phyloP scores from a whole-genome alignment of 2,113 vertebrate genomes.

The Daboia siamensis region DNA sequence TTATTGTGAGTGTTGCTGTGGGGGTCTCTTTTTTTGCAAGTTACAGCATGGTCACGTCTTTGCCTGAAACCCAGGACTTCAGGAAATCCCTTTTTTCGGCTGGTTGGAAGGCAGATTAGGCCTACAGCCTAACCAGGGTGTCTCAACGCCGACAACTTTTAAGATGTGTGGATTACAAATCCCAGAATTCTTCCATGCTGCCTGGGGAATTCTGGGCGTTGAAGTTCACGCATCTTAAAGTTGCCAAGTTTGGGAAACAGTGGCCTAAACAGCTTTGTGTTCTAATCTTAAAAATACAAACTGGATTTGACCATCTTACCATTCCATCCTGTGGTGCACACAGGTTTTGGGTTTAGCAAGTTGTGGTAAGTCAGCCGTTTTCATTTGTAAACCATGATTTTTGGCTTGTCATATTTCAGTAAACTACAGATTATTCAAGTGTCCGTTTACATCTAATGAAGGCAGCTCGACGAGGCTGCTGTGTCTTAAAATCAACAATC shows the following conservation, averaged over 20 bases:
- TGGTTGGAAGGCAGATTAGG: neutral
- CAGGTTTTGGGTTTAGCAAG: neutral
- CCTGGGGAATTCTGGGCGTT: too few relatives aligned
- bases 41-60: neutral
- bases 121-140: neutral
- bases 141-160: too few relatives aligned
- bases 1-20: constrained; percentile 83
- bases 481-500: neutral
- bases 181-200: too few relatives aligned
- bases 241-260: too few relatives aligned
- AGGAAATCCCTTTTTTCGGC: neutral
- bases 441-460: neutral
- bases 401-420: neutral
- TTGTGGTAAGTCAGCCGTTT: neutral
- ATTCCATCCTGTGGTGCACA: neutral
- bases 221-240: too few relatives aligned
- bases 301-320: neutral
- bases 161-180: too few relatives aligned
- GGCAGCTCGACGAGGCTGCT: neutral
- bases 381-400: neutral
- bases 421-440: neutral
- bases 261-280: too few relatives aligned
- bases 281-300: neutral
- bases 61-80: neutral
- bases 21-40: too few relatives aligned